A percentile compares a stretch with the other conserved stretches of the same genome.
Conservation (phyloP, 2,888 invertebrate species). For the Formica aserva region DNA sequence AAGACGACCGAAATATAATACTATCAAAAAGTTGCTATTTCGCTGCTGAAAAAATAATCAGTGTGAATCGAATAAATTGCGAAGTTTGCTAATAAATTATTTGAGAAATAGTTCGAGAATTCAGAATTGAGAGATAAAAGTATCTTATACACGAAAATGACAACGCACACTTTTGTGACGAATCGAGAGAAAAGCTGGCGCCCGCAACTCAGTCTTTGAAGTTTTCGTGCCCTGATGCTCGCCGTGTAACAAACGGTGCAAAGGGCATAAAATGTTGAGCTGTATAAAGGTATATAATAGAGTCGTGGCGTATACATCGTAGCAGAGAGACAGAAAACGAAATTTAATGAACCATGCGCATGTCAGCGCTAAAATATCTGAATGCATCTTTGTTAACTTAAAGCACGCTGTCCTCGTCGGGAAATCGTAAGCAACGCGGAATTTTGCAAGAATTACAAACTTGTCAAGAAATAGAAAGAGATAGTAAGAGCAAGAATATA, state of each 20-base stretch:
- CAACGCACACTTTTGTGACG: constrained; percentile 2
- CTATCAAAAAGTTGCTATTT: not conserved
- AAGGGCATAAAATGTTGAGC: constrained; percentile 17
- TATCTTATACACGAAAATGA: not conserved
- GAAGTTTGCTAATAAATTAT: constrained; percentile 20
- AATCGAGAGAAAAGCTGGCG: not conserved
- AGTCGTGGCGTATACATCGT: not conserved
- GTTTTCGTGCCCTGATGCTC: constrained; percentile 7
- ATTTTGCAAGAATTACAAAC: constrained; percentile 16
- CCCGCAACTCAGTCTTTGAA: constrained; percentile 15
- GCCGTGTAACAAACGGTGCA: constrained; percentile 25
- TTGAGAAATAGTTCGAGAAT: not conserved
- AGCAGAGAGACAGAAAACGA: not conserved
- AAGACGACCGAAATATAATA: not conserved
- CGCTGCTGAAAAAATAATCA: constrained; percentile 15
- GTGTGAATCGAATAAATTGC: not conserved
- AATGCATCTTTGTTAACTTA: constrained; percentile 12
- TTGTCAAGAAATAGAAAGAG: not conserved
- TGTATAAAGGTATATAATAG: constrained; percentile 27
- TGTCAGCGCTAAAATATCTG: not conserved
- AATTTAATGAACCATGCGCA: constrained; percentile 4
- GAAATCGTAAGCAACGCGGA: not conserved
- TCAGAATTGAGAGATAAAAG: not conserved
- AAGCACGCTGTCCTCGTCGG: not conserved
- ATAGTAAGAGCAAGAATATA: not conserved